These are phyloP conservation scores for Leptopilina clavipes DNA, from an alignment of 1,140 invertebrate genomes.

Conservation along the genomic window DNA sequence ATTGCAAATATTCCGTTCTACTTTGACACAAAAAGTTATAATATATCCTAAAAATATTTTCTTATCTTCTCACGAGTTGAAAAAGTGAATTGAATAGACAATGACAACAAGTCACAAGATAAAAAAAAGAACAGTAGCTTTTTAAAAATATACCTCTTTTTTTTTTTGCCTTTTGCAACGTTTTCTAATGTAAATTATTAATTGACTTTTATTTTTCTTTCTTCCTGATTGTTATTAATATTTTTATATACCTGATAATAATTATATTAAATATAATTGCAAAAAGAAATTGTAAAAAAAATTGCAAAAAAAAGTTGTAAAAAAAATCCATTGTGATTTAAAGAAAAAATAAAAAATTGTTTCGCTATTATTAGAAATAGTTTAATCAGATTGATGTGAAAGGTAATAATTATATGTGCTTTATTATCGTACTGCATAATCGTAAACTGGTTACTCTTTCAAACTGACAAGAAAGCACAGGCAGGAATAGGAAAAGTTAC, in stretches of 20 bases:
- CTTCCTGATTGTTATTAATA: too few relatives aligned
- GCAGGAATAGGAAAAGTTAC: slow-evolving; percentile 24
- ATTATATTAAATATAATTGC: too few relatives aligned
- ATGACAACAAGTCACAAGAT: neutral
- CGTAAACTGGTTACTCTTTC: slow-evolving; percentile 14
- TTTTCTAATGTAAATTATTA: too few relatives aligned
- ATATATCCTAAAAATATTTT: neutral
- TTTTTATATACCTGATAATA: too few relatives aligned
- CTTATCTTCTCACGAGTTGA: neutral
- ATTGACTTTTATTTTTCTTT: too few relatives aligned
- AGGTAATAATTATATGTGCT: neutral
- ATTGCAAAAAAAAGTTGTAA: too few relatives aligned
- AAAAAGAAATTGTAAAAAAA: too few relatives aligned
- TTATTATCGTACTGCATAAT: slow-evolving; percentile 1
- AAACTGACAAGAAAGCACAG: slow-evolving; percentile 7
- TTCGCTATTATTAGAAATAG: slow-evolving; percentile 1
- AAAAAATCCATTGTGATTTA: too few relatives aligned
- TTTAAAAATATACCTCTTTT: neutral
- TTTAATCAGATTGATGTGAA: neutral
- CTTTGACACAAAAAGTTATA: neutral
- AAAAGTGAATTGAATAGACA: neutral
- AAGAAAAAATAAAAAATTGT: too few relatives aligned
- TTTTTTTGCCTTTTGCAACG: too few relatives aligned
- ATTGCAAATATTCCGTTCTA: neutral
- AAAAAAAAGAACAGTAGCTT: neutral